phyloP scores from a whole-genome alignment of 2,888 invertebrate species.

The Tetheella fluctuosa region DNA sequence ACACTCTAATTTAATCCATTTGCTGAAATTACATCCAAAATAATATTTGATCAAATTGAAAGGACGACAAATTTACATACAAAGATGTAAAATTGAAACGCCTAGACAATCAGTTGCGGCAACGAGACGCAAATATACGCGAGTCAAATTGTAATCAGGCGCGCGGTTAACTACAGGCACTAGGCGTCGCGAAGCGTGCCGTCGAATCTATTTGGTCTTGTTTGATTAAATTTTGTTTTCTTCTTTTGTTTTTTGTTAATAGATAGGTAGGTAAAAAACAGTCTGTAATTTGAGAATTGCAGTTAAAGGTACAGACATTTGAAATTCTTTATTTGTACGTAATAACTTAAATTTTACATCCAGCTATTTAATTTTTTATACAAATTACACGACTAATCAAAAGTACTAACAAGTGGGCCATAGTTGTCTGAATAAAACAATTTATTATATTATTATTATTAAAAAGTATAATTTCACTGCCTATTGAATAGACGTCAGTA shows the following conservation, averaged over 20 bases:
- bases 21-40: slow-evolving; percentile 2
- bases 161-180: slow-evolving; percentile 21
- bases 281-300: no score
- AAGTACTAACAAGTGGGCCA: no score
- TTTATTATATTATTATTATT: no score
- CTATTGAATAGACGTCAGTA: not conserved
- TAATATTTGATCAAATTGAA: slow-evolving; percentile 3
- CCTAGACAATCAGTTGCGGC: slow-evolving; percentile 33
- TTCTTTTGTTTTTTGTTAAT: no score
- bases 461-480: not conserved
- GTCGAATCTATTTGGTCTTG: not conserved
- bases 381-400: no score
- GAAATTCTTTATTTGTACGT: no score
- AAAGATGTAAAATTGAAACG: slow-evolving; percentile 24
- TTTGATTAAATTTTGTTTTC: not conserved
- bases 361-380: no score
- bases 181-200: not conserved
- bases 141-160: slow-evolving; percentile 35
- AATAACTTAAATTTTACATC: not conserved
- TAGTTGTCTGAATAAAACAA: no score
- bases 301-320: no score
- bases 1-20: not conserved
- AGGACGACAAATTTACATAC: slow-evolving; percentile 15
- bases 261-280: no score
- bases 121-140: slow-evolving; percentile 30